phyloP scores from a whole-genome alignment of 2,113 vertebrate genomes.

The Erythrolamprus reginae region DNA sequence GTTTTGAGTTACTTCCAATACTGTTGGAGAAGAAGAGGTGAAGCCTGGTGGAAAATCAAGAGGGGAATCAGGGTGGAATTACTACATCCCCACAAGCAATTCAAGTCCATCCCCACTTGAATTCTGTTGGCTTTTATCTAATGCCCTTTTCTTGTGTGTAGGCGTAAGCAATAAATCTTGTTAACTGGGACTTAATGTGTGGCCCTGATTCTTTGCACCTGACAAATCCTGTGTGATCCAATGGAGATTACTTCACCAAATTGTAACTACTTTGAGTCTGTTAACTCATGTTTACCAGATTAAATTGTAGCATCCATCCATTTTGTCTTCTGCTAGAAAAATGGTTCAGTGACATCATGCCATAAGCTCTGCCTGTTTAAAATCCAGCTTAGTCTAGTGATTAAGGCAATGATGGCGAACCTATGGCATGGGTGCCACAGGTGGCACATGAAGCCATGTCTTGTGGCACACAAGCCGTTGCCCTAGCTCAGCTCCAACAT shows the following conservation, averaged over 20 bases:
- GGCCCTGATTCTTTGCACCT: neutral
- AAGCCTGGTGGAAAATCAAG: neutral
- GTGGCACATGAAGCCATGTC: too few species aligned
- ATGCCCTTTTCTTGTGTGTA: neutral
- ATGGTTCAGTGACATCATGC: neutral
- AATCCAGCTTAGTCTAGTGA: neutral
- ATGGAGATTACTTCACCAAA: neutral
- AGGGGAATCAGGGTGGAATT: neutral
- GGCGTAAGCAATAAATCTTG: neutral
- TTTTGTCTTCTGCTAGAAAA: neutral
- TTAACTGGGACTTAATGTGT: neutral
- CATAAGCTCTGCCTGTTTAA: neutral
- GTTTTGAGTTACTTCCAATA: neutral
- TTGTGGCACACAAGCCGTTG: too few species aligned
- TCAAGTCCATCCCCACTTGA: neutral
- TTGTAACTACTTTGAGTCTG: neutral
- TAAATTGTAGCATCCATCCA: neutral
- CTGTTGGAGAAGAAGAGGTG: neutral
- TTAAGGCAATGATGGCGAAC: too few species aligned
- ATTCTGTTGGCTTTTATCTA: neutral
- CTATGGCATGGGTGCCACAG: too few species aligned
- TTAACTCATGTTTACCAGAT: neutral
- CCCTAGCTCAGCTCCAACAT: too few species aligned
- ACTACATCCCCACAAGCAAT: neutral
- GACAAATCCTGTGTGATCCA: neutral